These are phyloP conservation scores for Caenorhabditis panamensis DNA, from an alignment of 2,888 invertebrate genomes.

Conservation along the genomic window DNA sequence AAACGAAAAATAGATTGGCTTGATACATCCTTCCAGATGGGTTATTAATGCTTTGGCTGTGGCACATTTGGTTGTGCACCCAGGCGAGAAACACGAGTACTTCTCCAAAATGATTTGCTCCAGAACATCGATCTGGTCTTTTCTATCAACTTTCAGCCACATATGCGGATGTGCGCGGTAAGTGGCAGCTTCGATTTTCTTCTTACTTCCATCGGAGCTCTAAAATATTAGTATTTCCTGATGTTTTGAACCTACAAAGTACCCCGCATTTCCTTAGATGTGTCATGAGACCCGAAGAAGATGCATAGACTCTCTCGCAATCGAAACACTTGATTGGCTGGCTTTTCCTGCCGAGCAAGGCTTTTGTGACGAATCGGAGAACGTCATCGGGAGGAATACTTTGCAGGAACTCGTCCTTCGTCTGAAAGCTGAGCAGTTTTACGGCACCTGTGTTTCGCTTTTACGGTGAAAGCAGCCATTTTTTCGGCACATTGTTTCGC, in stretches of 20 bases:
- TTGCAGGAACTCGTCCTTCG: slow-evolving; percentile 29
- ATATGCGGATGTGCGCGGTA: not conserved
- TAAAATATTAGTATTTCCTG: not conserved
- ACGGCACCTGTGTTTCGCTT: too few relatives aligned
- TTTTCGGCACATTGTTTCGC: slow-evolving; percentile 38
- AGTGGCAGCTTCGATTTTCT: not conserved
- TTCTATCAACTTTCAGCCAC: slow-evolving; percentile 31
- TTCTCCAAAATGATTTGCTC: slow-evolving; percentile 9
- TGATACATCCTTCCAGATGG: slow-evolving; percentile 32
- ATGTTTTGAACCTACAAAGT: not conserved
- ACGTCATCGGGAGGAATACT: slow-evolving; percentile 8
- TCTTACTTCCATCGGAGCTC: not conserved
- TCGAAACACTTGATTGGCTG: slow-evolving; percentile 30
- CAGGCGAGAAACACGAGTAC: slow-evolving; percentile 15
- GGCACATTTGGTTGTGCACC: slow-evolving; percentile 16
- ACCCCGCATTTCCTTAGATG: slow-evolving; percentile 38
- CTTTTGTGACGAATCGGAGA: slow-evolving; percentile 17
- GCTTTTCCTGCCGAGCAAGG: slow-evolving; percentile 1
- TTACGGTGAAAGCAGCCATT: slow-evolving; percentile 28
- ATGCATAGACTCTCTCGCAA: slow-evolving; percentile 26
- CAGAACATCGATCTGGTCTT: slow-evolving; percentile 18
- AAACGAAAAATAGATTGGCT: slow-evolving; percentile 3
- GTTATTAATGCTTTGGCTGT: not conserved
- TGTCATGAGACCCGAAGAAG: slow-evolving; percentile 16
- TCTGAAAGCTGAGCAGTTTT: too few relatives aligned